phyloP scores from a whole-genome alignment of 2,888 invertebrate species.

The Andrena haemorrhoa region DNA sequence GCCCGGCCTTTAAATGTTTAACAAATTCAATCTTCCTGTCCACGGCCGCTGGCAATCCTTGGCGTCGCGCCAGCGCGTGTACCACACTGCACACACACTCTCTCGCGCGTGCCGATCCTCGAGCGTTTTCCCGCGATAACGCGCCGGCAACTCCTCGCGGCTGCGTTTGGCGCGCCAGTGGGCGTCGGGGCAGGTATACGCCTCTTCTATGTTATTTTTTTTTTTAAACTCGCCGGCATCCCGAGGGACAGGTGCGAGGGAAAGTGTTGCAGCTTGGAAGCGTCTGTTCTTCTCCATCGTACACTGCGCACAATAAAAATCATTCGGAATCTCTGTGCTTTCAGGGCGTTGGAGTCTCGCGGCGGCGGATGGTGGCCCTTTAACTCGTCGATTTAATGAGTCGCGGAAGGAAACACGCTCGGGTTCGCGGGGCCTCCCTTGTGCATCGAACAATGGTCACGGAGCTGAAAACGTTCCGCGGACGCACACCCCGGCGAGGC shows the following conservation, averaged over 20 bases:
- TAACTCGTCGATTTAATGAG: constrained; percentile 45
- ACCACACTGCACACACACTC: background rate
- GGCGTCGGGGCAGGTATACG: too few relatives aligned
- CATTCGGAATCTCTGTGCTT: too few relatives aligned
- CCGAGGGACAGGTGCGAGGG: too few relatives aligned
- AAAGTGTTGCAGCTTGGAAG: too few relatives aligned
- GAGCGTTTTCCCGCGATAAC: constrained; percentile 22
- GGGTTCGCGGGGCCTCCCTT: constrained; percentile 19
- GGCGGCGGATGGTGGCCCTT: constrained; percentile 15
- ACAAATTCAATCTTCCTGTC: constrained; percentile 50
- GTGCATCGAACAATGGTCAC: constrained; percentile 50
- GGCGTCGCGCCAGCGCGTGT: constrained; percentile 38
- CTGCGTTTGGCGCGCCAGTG: constrained; percentile 1
- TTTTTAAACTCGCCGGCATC: too few relatives aligned
- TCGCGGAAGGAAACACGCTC: constrained; percentile 9
- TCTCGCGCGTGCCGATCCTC: constrained; percentile 4
- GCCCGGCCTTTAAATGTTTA: constrained; percentile 49
- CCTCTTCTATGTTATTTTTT: too few relatives aligned
- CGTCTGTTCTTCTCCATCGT: too few relatives aligned
- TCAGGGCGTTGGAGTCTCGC: background rate
- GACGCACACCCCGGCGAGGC: constrained; percentile 6
- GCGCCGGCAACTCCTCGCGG: constrained; percentile 27
- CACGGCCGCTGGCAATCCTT: constrained; percentile 13
- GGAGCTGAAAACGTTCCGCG: constrained; percentile 39
- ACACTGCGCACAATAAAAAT: too few relatives aligned